Evolutionary conservation across 2,888 invertebrate species (phyloP), one percentile per base, ranked within the genome.

Genomic region (Tricholauxania praeusta): DNA sequence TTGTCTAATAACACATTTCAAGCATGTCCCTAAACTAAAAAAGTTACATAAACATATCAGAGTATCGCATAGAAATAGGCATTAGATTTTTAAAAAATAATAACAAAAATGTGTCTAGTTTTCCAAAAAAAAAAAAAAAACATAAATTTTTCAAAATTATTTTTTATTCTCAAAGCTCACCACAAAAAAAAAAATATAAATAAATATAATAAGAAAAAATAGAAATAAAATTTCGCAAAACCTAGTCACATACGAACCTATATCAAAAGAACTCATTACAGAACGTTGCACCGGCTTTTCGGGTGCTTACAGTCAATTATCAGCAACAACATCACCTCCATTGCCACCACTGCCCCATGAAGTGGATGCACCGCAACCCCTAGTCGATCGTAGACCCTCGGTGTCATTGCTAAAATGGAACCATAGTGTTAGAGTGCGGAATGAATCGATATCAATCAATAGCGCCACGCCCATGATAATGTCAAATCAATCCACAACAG

Each of bases 221-320:
- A 55, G 68, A 67, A 74, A 51, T 5, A 65, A 39, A 70, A 32
- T 12, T 28, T 28, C 28, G 53, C 66, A 59, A 60, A 47, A 19
- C 49, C 39, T 17, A 69, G 51, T 71, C 48, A n/a, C 60, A 63
- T 19, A 47, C 17, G 55, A 62, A 39, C 19, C 55, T 71, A 48
- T 57, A 68, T 68, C 71, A 17, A 67, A 12, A 71, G 59, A 75
- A 67, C 57, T 52, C 78, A 79, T 78, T 89, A 74, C 90, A 93
- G 93, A 93, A 88, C 90, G 92, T 89, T 93, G 93, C 88, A 93
- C 93, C 83, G 92, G 93, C 82, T 81, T 86, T 85, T 89, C 92
- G 82, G 90, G 90, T 80, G 82, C 84, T 74, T 78, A 79, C 79
- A 82, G 81, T 75, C 83, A 81, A 74, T 74, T 77, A 59, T 76